A percentile compares a stretch with the other conserved stretches of the same genome.
These are phyloP conservation scores for Leptestheria dahalacensis DNA, from an alignment of 1,140 invertebrate genomes.

Conservation along the genomic window DNA sequence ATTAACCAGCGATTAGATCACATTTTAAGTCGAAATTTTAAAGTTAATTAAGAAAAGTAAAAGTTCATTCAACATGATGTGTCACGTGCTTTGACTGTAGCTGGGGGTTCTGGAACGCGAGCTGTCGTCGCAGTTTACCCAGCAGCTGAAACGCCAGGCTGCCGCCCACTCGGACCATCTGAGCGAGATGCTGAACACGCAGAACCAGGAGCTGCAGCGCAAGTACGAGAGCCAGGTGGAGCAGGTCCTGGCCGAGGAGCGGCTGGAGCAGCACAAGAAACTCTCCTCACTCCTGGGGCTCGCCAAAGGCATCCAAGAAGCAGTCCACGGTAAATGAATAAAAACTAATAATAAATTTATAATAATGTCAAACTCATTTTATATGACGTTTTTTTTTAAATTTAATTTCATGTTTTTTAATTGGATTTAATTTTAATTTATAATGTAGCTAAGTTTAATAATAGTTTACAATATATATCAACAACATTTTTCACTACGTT, in stretches of 20 bases:
- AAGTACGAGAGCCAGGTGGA: constrained; percentile 47
- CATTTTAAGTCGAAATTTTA: too few relatives aligned
- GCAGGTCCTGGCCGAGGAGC: constrained; percentile 45
- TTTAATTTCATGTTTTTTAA: constrained; percentile 7
- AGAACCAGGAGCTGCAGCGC: constrained; percentile 50
- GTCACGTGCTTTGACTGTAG: constrained; percentile 28
- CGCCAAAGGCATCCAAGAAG: constrained; percentile 70
- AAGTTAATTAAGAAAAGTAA: too few relatives aligned
- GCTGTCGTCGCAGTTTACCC: constrained; percentile 54
- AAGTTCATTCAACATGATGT: background rate
- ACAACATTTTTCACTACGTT: too few relatives aligned
- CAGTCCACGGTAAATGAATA: constrained; percentile 56
- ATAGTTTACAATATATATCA: too few relatives aligned
- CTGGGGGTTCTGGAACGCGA: constrained; percentile 42
- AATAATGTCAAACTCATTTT: background rate
- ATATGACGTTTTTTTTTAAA: constrained; percentile 1
- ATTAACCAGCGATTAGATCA: too few relatives aligned
- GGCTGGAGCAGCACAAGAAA: constrained; percentile 53
- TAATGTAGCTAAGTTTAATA: too few relatives aligned
- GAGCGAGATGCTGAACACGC: constrained; percentile 49
- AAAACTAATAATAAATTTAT: background rate
- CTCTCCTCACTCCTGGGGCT: constrained; percentile 64
- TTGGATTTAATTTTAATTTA: constrained; percentile 4
- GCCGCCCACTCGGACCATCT: constrained; percentile 71
- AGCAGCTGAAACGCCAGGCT: constrained; percentile 58